phyloP scores from a whole-genome alignment of 1,140 invertebrate species.

The Pseudomyrmex sp. region DNA sequence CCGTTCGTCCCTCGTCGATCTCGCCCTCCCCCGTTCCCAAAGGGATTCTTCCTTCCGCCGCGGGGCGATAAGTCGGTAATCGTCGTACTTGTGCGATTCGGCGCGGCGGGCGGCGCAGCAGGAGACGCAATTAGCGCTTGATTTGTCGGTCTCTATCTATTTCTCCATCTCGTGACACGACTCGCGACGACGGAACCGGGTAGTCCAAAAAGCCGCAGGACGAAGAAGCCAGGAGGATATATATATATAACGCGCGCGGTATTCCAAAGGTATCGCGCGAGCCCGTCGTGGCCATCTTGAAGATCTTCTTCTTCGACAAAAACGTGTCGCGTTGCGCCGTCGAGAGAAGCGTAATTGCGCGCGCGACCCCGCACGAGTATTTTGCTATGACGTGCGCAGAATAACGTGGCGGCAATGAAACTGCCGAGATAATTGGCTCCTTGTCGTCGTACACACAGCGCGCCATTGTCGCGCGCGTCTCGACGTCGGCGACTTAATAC shows the following conservation, averaged over 20 bases:
- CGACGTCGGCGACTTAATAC: conserved; percentile 63
- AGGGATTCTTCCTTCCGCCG: conserved; percentile 44
- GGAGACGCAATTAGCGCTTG: conserved; percentile 73
- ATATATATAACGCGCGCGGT: too few relatives aligned
- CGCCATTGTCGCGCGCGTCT: conserved; percentile 58
- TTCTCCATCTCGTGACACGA: conserved; percentile 36
- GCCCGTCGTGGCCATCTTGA: conserved; percentile 41
- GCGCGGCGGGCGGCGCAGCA: conserved; percentile 50
- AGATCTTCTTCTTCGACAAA: conserved; percentile 58
- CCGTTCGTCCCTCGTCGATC: conserved; percentile 64
- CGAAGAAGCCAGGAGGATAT: neutral
- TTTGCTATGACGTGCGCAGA: conserved; percentile 55
- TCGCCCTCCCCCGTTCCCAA: conserved; percentile 32
- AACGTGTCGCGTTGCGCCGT: conserved; percentile 50
- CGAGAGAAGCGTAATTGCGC: conserved; percentile 52
- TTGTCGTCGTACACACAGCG: conserved; percentile 59
- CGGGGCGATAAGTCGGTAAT: conserved; percentile 71
- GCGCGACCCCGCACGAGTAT: conserved; percentile 41
- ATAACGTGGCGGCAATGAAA: conserved; percentile 65
- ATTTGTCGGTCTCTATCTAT: conserved; percentile 60
- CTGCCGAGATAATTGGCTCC: conserved; percentile 70
- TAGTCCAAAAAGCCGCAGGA: conserved; percentile 52
- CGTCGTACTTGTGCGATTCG: conserved; percentile 71
- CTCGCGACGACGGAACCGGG: neutral
- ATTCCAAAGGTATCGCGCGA: conserved; percentile 31